phyloP scores from a whole-genome alignment of 2,113 vertebrate genomes.

The Shinisaurus crocodilurus region DNA sequence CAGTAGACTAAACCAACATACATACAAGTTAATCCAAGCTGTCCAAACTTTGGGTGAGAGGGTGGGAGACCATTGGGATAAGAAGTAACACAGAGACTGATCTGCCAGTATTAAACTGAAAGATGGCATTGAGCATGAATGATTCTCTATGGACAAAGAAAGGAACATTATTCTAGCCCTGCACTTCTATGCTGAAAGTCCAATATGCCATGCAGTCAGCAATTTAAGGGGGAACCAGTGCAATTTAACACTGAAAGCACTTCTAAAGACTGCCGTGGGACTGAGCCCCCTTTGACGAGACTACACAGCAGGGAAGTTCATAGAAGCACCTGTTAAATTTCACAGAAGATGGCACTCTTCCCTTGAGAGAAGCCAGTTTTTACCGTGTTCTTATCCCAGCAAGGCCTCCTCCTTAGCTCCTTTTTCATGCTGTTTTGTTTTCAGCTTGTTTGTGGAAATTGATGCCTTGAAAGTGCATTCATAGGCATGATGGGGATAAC shows the following conservation, averaged over 20 bases:
- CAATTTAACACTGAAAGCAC: neutral
- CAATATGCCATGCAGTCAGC: neutral
- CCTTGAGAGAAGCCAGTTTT: neutral
- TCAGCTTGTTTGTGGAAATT: neutral
- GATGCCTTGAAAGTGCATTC: neutral
- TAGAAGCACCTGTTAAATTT: neutral
- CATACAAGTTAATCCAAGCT: neutral
- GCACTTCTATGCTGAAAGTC: neutral
- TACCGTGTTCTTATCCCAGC: neutral
- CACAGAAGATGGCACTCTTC: conserved; percentile 50
- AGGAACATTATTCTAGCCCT: neutral
- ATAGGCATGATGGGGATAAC: neutral
- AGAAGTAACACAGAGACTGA: neutral
- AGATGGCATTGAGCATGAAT: neutral
- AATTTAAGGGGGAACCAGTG: neutral
- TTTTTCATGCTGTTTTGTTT: neutral
- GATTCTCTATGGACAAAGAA: neutral
- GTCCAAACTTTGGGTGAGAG: neutral
- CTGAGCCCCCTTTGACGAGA: neutral
- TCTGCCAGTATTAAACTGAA: neutral
- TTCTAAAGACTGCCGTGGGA: neutral
- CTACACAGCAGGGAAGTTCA: neutral
- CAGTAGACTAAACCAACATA: conserved; percentile 7
- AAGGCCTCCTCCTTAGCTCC: neutral
- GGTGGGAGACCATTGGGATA: neutral